Evolutionary conservation across 2,113 vertebrate genomes (phyloP).

Genomic region (Rhinolophus sinicus): DNA sequence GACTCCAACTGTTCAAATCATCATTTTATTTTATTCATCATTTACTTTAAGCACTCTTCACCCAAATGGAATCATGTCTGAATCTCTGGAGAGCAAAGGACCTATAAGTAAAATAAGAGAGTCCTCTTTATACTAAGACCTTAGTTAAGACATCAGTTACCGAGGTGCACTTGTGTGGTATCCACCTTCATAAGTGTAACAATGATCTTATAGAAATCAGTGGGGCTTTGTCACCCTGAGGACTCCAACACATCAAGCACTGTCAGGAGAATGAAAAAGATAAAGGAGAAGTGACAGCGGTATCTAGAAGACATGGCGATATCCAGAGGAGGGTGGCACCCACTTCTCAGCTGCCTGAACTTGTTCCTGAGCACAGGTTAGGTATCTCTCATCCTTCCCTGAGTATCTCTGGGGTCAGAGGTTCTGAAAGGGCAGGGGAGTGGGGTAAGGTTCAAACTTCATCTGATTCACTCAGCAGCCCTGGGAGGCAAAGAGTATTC

Average conservation of each 20-base stretch:
- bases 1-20: neutral
- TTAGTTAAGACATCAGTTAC: neutral
- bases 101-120: neutral
- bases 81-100: neutral
- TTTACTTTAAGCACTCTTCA: conserved; percentile 3
- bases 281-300: neutral
- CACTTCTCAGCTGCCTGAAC: neutral
- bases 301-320: neutral
- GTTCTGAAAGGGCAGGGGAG: neutral
- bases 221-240: neutral
- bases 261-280: neutral
- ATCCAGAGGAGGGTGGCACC: neutral
- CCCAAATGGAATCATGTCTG: neutral
- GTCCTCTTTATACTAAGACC: neutral
- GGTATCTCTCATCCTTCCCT: neutral
- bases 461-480: neutral
- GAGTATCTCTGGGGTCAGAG: neutral
- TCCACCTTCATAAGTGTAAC: neutral
- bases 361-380: neutral
- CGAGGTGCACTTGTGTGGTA: neutral
- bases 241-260: neutral
- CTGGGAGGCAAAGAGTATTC: neutral
- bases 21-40: neutral
- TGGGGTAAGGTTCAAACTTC: neutral
- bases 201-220: neutral